Evolutionary conservation across 2,113 vertebrate genomes (phyloP), one percentile per base, ranked within the genome.

Genomic region (Geothlypis trichas): DNA sequence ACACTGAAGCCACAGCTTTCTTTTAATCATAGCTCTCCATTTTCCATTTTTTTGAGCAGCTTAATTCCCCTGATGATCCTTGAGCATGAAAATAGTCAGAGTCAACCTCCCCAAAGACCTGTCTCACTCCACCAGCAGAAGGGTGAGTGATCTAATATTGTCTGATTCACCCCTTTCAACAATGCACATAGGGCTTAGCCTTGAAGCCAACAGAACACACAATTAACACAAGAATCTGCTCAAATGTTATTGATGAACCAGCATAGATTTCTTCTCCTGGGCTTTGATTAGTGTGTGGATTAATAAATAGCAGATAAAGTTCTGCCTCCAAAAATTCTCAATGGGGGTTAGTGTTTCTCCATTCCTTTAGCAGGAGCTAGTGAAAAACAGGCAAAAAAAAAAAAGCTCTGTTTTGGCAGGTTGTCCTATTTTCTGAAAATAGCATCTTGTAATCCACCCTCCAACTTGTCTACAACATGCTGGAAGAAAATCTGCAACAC

Each of bases 391-490:
- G 39, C 16, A 16, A 63, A 66, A 72, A 74, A 73, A 59, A 71
- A 73, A 71, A 71, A 44, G 10, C 26, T 46, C 27, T 86, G 35
- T 93, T 93, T 94, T 94, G 79, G 68, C 89, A 95, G 54, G 66
- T 61, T 96, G 88, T 94, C 93, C 95, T 95, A 86, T 81, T 96
- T 97, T 95, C 95, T 93, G 86, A 86, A 96, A 96, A 97, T 68
- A 96, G 76, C 52, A 96, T 68, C 95, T 87, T 89, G 92, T 84
- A 95, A 95, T 80, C 87, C 90, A 89, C 74, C 67, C 84, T 71
- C 72, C 54, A 65, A 77, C 90, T 39, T 6, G 7, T 84, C 87
- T 93, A 80, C 6, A 23, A 91, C 63, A 77, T 66, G 71, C 83
- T 88, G 19, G 75, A 94, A 67, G 76, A 90, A 86, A 84, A 92